These are phyloP conservation scores for Erpobdella octoculata DNA, from an alignment of 2,888 invertebrate genomes.

Conservation along the genomic window DNA sequence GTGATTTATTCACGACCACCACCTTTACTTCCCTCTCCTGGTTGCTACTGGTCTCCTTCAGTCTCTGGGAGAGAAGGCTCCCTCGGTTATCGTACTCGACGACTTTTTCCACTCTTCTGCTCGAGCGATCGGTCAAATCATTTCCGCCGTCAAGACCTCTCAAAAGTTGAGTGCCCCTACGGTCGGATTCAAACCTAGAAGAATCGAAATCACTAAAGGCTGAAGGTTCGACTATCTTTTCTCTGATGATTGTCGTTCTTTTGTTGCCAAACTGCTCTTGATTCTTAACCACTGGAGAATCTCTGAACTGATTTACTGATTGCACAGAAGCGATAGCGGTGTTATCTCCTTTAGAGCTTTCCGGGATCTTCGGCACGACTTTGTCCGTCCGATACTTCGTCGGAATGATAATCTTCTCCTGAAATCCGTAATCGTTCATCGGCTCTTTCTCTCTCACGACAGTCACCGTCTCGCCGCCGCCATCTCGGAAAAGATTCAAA, in stretches of 20 bases:
- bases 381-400: conserved; percentile 24
- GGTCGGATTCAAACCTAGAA: neutral
- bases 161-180: neutral
- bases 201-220: neutral
- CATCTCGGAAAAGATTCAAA: neutral
- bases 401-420: conserved; percentile 28
- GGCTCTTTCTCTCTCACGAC: neutral
- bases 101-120: neutral
- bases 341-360: neutral
- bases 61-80: neutral
- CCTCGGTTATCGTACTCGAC: neutral
- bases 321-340: neutral
- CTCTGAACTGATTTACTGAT: no score
- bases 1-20: conserved; percentile 4
- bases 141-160: neutral
- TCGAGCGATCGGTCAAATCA: neutral
- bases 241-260: neutral
- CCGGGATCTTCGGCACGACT: no score
- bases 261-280: neutral
- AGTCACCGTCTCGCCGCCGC: neutral
- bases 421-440: neutral
- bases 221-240: neutral
- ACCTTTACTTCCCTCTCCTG: conserved; percentile 7
- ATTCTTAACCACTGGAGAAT: no score
- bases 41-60: neutral